Evolutionary conservation across 2,888 invertebrate species (phyloP).

Genomic region (Sphaeridia pumilis): DNA sequence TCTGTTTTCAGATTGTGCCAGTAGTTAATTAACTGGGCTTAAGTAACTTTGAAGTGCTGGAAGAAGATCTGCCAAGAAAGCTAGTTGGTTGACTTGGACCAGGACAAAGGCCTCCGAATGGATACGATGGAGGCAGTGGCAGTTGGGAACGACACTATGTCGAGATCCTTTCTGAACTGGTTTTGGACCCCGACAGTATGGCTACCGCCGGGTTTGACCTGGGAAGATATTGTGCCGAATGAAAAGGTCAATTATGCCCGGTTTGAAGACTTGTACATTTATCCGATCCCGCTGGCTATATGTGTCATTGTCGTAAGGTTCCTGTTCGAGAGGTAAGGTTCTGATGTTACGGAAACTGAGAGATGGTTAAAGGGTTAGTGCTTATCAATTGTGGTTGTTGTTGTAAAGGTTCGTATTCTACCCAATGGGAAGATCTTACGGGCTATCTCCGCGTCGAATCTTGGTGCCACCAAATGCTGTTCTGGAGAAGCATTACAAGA

Average conservation of each 20-base stretch:
- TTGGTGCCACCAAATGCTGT: slow-evolving; percentile 15
- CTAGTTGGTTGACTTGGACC: too few species aligned
- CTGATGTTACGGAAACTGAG: too few species aligned
- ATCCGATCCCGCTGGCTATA: slow-evolving; percentile 19
- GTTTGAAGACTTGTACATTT: slow-evolving; percentile 18
- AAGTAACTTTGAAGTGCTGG: too few species aligned
- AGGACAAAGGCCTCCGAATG: too few species aligned
- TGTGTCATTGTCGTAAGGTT: slow-evolving; percentile 13
- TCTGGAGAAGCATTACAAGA: slow-evolving; percentile 12
- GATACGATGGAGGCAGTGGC: too few species aligned
- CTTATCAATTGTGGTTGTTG: neutral
- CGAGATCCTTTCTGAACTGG: slow-evolving; percentile 5
- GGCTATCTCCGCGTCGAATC: slow-evolving; percentile 7
- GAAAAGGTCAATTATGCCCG: slow-evolving; percentile 15
- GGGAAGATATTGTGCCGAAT: slow-evolving; percentile 17
- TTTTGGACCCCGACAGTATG: slow-evolving; percentile 18
- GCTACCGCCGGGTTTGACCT: slow-evolving; percentile 16
- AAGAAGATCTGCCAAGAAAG: too few species aligned
- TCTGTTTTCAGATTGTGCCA: too few species aligned
- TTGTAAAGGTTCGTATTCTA: slow-evolving; percentile 11
- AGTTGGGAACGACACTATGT: too few species aligned
- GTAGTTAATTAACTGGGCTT: too few species aligned
- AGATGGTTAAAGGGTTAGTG: too few species aligned
- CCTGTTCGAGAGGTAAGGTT: slow-evolving; percentile 14
- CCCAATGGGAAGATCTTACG: slow-evolving; percentile 5